Evolutionary conservation across 2,113 vertebrate species (phyloP), one percentile per base, ranked within the genome.

Genomic region (Ameiurus melas): DNA sequence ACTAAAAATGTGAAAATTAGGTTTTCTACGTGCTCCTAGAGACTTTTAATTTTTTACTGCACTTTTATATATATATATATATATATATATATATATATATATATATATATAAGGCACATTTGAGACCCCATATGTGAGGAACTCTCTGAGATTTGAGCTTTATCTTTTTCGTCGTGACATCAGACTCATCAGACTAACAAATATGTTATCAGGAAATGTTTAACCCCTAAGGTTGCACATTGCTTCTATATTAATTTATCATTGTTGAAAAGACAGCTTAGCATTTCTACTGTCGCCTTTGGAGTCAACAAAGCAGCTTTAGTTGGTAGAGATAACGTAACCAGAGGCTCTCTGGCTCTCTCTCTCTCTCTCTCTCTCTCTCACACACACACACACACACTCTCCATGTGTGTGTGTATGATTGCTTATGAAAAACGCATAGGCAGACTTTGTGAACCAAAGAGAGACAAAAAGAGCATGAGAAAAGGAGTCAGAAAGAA

Each of bases 291-390:
- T 89, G 82, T 82, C 71, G 58, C 85, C 84, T 89, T 90, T 87
- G 89, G 87, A 89, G 90, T 85, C 78, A 33, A 89, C 80, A 88
- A 88, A 87, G 86, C 71, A 25, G 90, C 77, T 88, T 88, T 88
- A 86, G 66, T 30, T 62, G 60, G 70, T 55, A 83, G 53, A 90
- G 88, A 89, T 79, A 60, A 39, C 70, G 33, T 36, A 71, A 12
- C 36, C 36, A 75, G 71, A 43, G 20, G 3, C 71, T 75, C 36
- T 75, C 71, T 43, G 20, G 25, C 20, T 75, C 71, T 43, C 36
- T 75, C 19, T 75, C 71, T 25, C 36, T 75, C 62, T 64, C 25
- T 27, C 27, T 27, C 25, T n/a, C 22, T 64, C 19, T 47, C 10
- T 81, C 55, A 39, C 43, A 1, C 36, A 36, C 43, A 7, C 43